Evolutionary conservation across 2,113 vertebrate genomes (phyloP), one percentile per base, ranked within the genome.

Genomic region (Cyanistes caeruleus): DNA sequence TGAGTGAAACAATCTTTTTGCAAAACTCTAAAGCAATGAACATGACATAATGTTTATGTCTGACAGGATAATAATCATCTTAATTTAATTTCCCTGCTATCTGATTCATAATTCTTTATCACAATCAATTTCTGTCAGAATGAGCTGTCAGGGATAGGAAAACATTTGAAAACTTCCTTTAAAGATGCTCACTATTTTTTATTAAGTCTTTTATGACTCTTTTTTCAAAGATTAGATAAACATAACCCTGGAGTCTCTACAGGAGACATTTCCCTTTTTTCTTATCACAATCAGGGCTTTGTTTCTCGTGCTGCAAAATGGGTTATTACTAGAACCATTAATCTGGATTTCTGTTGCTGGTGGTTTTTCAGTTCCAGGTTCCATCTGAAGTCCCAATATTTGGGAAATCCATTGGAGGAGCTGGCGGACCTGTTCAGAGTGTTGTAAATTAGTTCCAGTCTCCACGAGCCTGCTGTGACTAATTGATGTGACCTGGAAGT

Each of bases 401-500:
- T 70, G 58, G 77, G 84, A 75, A 77, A 81, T 58, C 55, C 37
- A 0, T 19, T 1, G 35, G 55, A 81, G 62, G 51, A 22, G 56
- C 92, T 65, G 87, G 39, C 79, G 17, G 84, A 27, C 59, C 92
- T 7, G 5, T 18, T 70, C 58, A 58, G 90, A 76, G 68, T 82
- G 92, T 87, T 96, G 90, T 48, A 94, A 87, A 93, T 97, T 97
- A 98, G 96, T 97, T 97, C 93, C 91, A 97, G 92, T 91, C 97
- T 97, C 64, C 59, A 30, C 33, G 31, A 95, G 90, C 77, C 83
- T 75, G 91, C 96, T 90, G 96, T 85, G 72, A 97, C 60, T 44
- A 98, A 98, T 97, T 91, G 94, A 30, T 96, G 48, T 96, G 95
- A 96, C 88, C 94, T 97, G 96, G 94, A 97, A 97, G 92, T 97